Evolutionary conservation across 2,113 vertebrate genomes (phyloP).

Genomic region (Oenanthe melanoleuca): DNA sequence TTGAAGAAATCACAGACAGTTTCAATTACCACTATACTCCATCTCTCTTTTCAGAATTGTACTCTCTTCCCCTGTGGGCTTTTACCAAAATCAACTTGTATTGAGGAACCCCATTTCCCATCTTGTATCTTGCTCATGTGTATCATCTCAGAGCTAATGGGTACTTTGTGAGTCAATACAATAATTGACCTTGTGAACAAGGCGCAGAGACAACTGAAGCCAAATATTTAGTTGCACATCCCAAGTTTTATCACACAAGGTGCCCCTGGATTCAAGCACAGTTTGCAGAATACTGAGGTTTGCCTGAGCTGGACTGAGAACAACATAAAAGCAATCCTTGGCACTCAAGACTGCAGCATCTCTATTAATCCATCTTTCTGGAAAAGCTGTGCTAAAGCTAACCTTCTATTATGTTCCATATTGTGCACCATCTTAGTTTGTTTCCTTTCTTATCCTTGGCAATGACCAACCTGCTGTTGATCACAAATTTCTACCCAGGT

Average conservation of each 20-base stretch:
- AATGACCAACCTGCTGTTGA: neutral
- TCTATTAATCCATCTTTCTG: neutral
- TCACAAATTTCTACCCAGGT: neutral
- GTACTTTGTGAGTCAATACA: neutral
- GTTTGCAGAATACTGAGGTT: neutral
- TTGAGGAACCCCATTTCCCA: neutral
- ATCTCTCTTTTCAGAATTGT: neutral
- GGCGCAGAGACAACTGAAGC: neutral
- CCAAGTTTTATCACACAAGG: neutral
- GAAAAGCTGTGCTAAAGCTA: neutral
- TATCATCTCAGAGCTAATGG: neutral
- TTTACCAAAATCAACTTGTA: neutral
- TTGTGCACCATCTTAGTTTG: neutral
- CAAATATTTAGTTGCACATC: neutral
- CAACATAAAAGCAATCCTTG: neutral
- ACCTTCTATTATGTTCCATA: neutral
- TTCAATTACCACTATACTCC: neutral
- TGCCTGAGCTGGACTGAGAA: neutral
- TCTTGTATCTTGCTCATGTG: neutral
- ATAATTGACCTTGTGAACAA: neutral
- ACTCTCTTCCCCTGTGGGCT: neutral
- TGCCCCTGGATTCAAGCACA: neutral
- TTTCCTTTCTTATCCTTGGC: neutral
- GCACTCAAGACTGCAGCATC: neutral
- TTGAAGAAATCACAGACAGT: neutral